Conservation (phyloP, 2,797 vertebrate species). For the Scleropages formosus region DNA sequence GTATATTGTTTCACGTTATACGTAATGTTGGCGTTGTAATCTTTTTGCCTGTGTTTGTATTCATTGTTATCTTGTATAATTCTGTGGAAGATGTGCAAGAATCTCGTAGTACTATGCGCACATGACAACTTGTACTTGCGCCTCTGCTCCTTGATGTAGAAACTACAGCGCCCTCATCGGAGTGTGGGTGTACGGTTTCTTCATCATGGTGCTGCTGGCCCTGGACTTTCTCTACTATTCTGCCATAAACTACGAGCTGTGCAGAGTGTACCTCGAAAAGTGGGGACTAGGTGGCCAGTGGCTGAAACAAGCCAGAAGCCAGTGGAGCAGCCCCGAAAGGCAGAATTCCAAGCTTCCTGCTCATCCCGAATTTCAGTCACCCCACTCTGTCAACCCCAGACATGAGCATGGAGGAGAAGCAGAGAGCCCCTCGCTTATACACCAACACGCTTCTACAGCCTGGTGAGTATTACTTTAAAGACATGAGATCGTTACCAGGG, state of each 20-base stretch:
- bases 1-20: too few relatives aligned
- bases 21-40: too few relatives aligned
- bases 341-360: slow-evolving; percentile 62
- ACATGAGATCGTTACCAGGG: too few relatives aligned
- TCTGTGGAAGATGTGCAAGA: too few relatives aligned
- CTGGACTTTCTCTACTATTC: slow-evolving; percentile 97
- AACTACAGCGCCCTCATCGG: slow-evolving; percentile 95
- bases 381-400: slow-evolving; percentile 59
- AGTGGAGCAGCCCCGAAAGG: slow-evolving; percentile 78
- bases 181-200: slow-evolving; percentile 98
- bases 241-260: slow-evolving; percentile 95
- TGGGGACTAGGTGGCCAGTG: slow-evolving; percentile 93
- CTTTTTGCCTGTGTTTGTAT: too few relatives aligned
- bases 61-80: too few relatives aligned
- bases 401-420: slow-evolving; percentile 78
- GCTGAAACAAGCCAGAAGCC: slow-evolving; percentile 84
- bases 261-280: slow-evolving; percentile 88
- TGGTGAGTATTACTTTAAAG: slow-evolving; percentile 7
- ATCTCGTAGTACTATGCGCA: too few relatives aligned
- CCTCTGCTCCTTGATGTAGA: slow-evolving; percentile 58
- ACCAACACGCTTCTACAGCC: slow-evolving; percentile 59
- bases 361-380: slow-evolving; percentile 34
- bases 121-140: too few relatives aligned
- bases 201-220: slow-evolving; percentile 87
- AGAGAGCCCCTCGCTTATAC: slow-evolving; percentile 80